phyloP scores from a whole-genome alignment of 2,888 invertebrate genomes.

The Eutolmus rufibarbis region DNA sequence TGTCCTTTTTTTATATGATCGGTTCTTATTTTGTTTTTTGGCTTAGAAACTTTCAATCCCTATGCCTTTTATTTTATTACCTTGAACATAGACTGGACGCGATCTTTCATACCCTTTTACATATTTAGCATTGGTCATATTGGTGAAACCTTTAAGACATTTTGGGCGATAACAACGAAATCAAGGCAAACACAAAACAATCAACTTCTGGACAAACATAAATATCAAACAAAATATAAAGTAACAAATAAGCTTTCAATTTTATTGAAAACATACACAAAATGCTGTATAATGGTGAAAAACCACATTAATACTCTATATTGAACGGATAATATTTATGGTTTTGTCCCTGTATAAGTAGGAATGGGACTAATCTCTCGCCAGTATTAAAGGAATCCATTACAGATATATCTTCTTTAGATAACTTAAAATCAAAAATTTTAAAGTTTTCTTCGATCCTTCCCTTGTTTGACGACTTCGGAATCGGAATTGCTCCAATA shows the following conservation, averaged over 20 bases:
- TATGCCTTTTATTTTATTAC: no score
- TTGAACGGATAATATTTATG: constrained; percentile 61
- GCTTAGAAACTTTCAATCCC: no score
- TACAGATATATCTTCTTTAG: constrained; percentile 61
- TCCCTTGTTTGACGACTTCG: constrained; percentile 66
- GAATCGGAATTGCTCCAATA: constrained; percentile 66
- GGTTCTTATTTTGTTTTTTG: no score
- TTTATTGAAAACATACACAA: background rate
- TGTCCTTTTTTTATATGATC: no score
- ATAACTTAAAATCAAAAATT: constrained; percentile 67
- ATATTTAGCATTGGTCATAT: no score
- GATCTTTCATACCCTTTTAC: no score
- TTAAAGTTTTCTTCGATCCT: constrained; percentile 67
- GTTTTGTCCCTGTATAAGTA: constrained; percentile 52
- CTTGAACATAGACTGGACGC: no score
- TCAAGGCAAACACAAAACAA: no score
- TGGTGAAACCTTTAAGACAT: no score
- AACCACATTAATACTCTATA: constrained; percentile 56
- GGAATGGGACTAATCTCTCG: constrained; percentile 40
- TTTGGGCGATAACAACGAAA: no score
- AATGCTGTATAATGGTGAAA: background rate
- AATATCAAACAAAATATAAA: background rate
- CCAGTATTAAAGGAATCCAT: constrained; percentile 63
- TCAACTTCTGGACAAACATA: background rate
- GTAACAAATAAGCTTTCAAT: background rate